Evolutionary conservation across 2,113 vertebrate species (phyloP).

Genomic region (Sisor rabdophorus): DNA sequence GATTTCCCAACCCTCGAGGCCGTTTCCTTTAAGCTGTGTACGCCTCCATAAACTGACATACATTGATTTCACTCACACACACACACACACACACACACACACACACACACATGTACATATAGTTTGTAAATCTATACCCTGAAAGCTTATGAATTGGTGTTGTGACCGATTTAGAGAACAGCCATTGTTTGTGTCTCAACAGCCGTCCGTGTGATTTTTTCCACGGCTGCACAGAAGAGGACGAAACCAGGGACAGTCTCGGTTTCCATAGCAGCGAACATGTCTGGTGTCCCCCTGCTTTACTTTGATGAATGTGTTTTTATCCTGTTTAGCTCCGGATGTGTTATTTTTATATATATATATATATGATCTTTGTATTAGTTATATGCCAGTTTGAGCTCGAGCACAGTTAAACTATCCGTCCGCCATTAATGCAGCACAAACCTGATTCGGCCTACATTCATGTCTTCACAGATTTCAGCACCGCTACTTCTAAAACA

Average conservation of each 20-base stretch:
- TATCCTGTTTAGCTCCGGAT: constrained; percentile 9
- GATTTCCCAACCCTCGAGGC: neutral
- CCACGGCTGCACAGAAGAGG: neutral
- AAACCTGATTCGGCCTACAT: neutral
- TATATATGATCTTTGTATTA: constrained; percentile 19
- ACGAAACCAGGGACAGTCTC: constrained; percentile 12
- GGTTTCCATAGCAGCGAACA: constrained; percentile 45
- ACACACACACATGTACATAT: neutral
- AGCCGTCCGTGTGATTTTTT: constrained; percentile 19
- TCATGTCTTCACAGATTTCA: neutral
- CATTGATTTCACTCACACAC: neutral
- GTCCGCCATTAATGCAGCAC: neutral
- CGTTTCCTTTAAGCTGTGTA: neutral
- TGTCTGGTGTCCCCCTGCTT: constrained; percentile 3
- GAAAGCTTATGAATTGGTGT: neutral
- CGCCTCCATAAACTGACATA: neutral
- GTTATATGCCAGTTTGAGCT: neutral
- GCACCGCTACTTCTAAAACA: neutral
- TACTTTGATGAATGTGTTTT: constrained; percentile 43
- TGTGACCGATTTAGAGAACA: constrained; percentile 16
- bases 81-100: no score
- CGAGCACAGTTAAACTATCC: neutral
- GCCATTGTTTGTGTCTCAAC: neutral
- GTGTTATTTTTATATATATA: neutral
- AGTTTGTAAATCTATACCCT: neutral